Conservation (phyloP, 2,888 invertebrate genomes). For the Cephalotes varians region DNA sequence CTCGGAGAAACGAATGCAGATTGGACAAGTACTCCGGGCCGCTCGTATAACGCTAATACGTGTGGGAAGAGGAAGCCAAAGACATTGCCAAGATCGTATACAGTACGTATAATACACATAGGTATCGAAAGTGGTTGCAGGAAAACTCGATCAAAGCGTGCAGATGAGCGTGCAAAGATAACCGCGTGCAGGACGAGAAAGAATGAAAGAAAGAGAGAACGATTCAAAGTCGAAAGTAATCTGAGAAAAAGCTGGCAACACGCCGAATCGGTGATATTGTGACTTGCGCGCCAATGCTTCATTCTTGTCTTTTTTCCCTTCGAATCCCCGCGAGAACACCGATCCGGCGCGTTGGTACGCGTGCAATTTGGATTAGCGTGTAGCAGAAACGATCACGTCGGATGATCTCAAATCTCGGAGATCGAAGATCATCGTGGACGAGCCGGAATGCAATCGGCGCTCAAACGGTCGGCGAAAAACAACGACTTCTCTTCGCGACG, state of each 20-base stretch:
- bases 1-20: not conserved
- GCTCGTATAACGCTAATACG: constrained; percentile 46
- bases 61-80: constrained; percentile 49
- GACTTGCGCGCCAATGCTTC: not conserved
- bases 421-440: constrained; percentile 61
- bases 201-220: constrained; percentile 45
- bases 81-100: constrained; percentile 66
- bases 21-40: constrained; percentile 27
- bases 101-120: constrained; percentile 56
- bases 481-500: not conserved
- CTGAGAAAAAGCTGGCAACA: constrained; percentile 62
- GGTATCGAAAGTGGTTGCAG: constrained; percentile 70
- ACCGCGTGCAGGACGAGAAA: constrained; percentile 80
- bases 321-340: not conserved
- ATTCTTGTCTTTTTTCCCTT: too few relatives aligned
- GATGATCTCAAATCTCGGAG: constrained; percentile 55
- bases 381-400: constrained; percentile 69
- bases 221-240: constrained; percentile 63
- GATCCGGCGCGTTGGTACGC: constrained; percentile 55
- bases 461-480: constrained; percentile 58
- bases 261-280: constrained; percentile 40
- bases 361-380: constrained; percentile 72
- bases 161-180: constrained; percentile 84
- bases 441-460: constrained; percentile 58
- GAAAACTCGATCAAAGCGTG: constrained; percentile 81